Percentiles rank a stretch among this genome's conserved stretches.
phyloP scores from a whole-genome alignment of 2,888 invertebrate species.

The Diaphora mendica region DNA sequence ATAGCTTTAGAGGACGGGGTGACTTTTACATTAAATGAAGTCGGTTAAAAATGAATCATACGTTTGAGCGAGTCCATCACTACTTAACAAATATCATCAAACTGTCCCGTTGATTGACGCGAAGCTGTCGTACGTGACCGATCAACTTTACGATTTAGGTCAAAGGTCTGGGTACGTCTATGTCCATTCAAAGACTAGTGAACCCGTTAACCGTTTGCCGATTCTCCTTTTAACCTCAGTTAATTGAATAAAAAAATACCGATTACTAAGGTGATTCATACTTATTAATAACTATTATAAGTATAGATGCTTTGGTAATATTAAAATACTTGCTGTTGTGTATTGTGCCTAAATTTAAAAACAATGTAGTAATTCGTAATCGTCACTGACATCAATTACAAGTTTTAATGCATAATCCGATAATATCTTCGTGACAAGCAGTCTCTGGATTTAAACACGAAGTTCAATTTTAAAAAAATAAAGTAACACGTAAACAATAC shows the following conservation, averaged over 20 bases:
- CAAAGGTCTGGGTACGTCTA: neutral
- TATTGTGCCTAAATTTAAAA: neutral
- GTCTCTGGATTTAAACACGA: too few relatives aligned
- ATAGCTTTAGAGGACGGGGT: neutral
- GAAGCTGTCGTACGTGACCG: neutral
- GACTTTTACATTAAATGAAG: too few relatives aligned
- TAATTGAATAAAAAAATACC: neutral
- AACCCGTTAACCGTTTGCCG: neutral
- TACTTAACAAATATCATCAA: neutral
- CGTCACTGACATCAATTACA: neutral
- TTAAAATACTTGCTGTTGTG: neutral
- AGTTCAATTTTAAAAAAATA: conserved; percentile 18
- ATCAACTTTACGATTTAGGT: conserved; percentile 3
- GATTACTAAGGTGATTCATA: neutral
- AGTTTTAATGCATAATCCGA: neutral
- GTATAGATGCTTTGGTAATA: neutral
- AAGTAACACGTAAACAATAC: conserved; percentile 28
- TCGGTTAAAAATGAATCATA: neutral
- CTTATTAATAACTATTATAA: too few relatives aligned
- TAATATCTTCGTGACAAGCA: neutral
- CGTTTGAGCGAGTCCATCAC: neutral
- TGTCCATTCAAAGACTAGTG: conserved; percentile 5
- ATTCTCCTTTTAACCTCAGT: neutral
- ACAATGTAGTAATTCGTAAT: neutral
- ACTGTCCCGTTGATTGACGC: neutral